Percentiles rank a stretch among this genome's conserved stretches.
phyloP scores from a whole-genome alignment of 2,797 vertebrate species.

The Microchirus variegatus region DNA sequence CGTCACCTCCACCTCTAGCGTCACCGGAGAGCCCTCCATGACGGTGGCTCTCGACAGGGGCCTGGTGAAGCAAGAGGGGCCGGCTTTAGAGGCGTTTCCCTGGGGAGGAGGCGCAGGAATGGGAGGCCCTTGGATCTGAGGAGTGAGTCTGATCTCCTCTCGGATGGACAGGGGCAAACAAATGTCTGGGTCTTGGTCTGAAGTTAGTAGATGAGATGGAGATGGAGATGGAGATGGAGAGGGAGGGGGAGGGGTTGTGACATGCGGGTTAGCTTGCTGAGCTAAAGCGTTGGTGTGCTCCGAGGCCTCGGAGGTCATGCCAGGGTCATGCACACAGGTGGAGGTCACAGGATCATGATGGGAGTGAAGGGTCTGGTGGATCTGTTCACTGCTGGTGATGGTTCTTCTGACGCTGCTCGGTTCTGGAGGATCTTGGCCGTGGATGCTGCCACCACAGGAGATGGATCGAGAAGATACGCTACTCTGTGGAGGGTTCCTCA shows the following conservation, averaged over 20 bases:
- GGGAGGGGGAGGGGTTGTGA: slow-evolving; percentile 65
- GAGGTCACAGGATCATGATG: slow-evolving; percentile 66
- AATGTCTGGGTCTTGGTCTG: slow-evolving; percentile 78
- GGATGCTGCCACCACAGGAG: not conserved
- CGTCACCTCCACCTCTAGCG: slow-evolving; percentile 93
- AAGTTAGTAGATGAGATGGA: slow-evolving; percentile 71
- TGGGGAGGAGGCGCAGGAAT: slow-evolving; percentile 48
- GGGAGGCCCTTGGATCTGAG: slow-evolving; percentile 69
- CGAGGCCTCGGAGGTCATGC: slow-evolving; percentile 50
- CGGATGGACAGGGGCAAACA: slow-evolving; percentile 82
- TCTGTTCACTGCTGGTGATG: slow-evolving; percentile 38
- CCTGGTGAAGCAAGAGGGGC: slow-evolving; percentile 88
- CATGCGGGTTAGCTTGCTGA: slow-evolving; percentile 83
- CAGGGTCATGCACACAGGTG: slow-evolving; percentile 84
- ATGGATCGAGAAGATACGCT: not conserved
- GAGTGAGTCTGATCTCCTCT: slow-evolving; percentile 87
- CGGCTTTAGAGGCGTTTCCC: slow-evolving; percentile 82
- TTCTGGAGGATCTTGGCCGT: not conserved
- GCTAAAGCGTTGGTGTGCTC: slow-evolving; percentile 56
- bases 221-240: slow-evolving; percentile 53
- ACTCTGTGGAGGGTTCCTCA: not conserved
- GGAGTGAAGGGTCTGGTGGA: slow-evolving; percentile 73
- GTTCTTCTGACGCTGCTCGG: not conserved
- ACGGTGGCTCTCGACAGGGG: slow-evolving; percentile 88
- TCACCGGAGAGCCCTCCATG: slow-evolving; percentile 92